Base-by-base conservation (phyloP, 1,140 invertebrate species). In the Thereuonema tuberculata region DNA sequence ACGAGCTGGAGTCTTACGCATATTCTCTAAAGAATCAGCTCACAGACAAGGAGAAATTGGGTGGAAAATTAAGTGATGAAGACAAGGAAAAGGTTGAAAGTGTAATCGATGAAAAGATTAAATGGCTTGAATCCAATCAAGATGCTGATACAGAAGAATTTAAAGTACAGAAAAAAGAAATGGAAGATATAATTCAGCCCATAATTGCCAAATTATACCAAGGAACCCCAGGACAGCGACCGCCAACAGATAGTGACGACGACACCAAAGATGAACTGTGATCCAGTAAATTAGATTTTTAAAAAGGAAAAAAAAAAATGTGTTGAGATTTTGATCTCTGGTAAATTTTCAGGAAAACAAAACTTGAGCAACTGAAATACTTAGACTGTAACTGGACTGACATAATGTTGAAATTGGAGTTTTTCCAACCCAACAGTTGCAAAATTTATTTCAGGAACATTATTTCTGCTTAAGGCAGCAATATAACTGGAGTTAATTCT, bases 1-100 rank as follows among this genome's bases (percentile, higher is more conserved):
- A 91, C 69, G 91, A 94, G 70, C 77, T 99, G 31, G 96, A 99
- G 76, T 94, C 92, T 27, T 98, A 98, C 67, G 92, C 93, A 0
- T 99, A 99, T 72, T 92, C 91, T 9, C 79, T 99, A 27, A 99
- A 99, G 78, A 98, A 96, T 74, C 97, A 99, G 74, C 78, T 99
- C 23, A 80, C 79, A 46, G 96, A 99, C 71, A 99, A 99, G 74
- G 96, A 99, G 63, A 99, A 99, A 76, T 82, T 99, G 23, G 96
- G 95, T 23, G 82, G 87, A 31, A 99, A 99, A 75, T 76, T 92
- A 29, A 81, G 80, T 65, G 90, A 89, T 58, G 84, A 89, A 2
- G 96, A 99, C 56, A 99, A 98, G 73, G 76, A 86, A 2, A 98
- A 93, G 67, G 93, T 99, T 79, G 94, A 97, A 71, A 84, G 69